Evolutionary conservation across 2,888 invertebrate genomes (phyloP).

Genomic region (Ptilodon capucinus): DNA sequence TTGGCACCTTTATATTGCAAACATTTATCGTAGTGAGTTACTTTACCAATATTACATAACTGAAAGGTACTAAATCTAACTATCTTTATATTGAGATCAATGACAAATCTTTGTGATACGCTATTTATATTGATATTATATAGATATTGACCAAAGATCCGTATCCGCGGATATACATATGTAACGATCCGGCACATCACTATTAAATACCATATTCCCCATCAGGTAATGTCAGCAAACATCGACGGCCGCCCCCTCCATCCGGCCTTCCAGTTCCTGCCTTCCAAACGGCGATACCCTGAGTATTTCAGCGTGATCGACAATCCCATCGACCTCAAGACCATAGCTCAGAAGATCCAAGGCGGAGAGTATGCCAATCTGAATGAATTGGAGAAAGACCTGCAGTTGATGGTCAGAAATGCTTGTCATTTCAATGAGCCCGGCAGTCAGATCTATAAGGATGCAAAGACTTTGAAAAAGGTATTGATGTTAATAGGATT

Average conservation of each 20-base stretch:
- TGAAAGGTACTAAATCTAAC: no score
- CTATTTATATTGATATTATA: no score
- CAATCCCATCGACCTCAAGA: constrained; percentile 96
- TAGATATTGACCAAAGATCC: no score
- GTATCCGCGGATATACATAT: no score
- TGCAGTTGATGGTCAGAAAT: constrained; percentile 95
- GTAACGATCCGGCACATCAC: no score
- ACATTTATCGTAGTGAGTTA: no score
- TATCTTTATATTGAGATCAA: no score
- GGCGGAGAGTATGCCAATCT: constrained; percentile 90
- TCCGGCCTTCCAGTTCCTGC: constrained; percentile 94
- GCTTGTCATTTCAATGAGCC: constrained; percentile 98
- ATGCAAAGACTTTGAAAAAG: constrained; percentile 94
- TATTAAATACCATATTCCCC: constrained; percentile 1
- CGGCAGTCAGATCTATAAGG: constrained; percentile 97
- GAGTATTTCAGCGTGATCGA: constrained; percentile 97
- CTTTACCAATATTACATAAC: no score
- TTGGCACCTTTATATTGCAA: no score
- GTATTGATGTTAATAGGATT: constrained; percentile 81
- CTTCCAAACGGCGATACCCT: constrained; percentile 96
- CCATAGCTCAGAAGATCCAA: constrained; percentile 95
- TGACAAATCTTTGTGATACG: no score
- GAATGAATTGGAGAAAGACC: constrained; percentile 93
- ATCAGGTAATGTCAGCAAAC: constrained; percentile 91
- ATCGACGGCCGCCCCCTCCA: constrained; percentile 93